A percentile compares a stretch with the other conserved stretches of the same genome.
These are phyloP conservation scores for Mus spretus DNA, from an alignment of 2,797 vertebrate genomes.

Conservation along the genomic window DNA sequence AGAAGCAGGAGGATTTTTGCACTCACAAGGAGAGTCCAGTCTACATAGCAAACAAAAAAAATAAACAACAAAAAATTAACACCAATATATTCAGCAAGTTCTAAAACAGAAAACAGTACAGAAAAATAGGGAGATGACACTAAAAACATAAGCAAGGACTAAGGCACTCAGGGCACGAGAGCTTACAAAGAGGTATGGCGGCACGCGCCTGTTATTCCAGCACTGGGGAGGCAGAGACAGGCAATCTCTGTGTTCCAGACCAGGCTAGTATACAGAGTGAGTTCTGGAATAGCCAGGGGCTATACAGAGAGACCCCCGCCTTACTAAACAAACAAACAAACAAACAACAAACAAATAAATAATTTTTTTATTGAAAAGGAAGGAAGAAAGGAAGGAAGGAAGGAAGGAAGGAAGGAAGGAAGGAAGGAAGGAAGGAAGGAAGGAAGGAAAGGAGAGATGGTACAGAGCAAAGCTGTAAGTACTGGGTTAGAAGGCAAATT, in stretches of 20 bases:
- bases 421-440: no score
- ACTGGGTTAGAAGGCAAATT: background rate
- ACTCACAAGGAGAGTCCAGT: background rate
- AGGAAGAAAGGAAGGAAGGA: no score
- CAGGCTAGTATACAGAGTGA: background rate
- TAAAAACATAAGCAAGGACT: background rate
- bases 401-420: no score
- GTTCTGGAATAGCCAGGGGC: background rate
- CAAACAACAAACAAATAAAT: no score
- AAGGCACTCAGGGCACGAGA: background rate
- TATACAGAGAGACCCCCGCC: background rate
- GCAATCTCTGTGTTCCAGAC: background rate
- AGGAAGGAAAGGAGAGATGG: background rate
- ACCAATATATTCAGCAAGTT: slow-evolving; percentile 25
- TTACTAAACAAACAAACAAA: no score
- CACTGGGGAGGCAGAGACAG: background rate
- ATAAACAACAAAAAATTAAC: background rate
- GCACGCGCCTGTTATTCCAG: no score
- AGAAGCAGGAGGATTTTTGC: background rate
- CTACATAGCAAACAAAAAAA: background rate
- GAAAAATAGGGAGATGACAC: background rate
- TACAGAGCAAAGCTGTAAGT: background rate
- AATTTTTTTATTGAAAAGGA: no score
- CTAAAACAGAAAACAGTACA: background rate
- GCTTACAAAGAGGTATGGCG: background rate